Percentiles rank a stretch among this genome's conserved stretches.
These are phyloP conservation scores for Lysandra bellargus DNA, from an alignment of 2,888 invertebrate species.

Conservation along the genomic window DNA sequence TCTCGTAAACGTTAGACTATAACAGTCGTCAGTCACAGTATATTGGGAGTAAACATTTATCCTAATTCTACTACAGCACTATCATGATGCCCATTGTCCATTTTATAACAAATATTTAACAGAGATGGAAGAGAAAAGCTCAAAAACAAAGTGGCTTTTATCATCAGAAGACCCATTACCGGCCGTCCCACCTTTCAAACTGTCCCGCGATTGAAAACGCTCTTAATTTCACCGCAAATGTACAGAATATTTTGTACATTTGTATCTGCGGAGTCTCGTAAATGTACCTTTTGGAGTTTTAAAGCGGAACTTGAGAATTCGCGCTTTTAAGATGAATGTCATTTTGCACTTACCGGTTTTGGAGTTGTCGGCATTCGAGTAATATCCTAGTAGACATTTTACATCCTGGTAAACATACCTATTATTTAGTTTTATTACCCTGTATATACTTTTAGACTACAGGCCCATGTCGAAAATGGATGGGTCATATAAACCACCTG, in stretches of 20 bases:
- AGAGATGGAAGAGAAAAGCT: background rate
- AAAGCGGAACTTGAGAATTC: conserved; percentile 10
- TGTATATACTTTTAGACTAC: too few species aligned
- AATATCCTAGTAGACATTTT: background rate
- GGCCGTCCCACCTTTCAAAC: conserved; percentile 8
- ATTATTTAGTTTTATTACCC: background rate
- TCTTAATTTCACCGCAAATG: conserved; percentile 1
- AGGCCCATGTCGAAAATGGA: too few species aligned
- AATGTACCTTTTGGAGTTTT: conserved; percentile 8
- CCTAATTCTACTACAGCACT: too few species aligned
- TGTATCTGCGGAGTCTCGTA: background rate
- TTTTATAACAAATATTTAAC: background rate
- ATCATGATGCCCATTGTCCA: too few species aligned
- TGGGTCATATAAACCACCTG: too few species aligned
- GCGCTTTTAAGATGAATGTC: conserved; percentile 17
- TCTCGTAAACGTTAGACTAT: too few species aligned
- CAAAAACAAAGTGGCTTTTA: conserved; percentile 2
- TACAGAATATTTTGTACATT: conserved; percentile 21
- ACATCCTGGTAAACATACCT: background rate
- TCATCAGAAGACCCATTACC: background rate
- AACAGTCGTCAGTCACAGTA: too few species aligned
- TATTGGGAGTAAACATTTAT: too few species aligned
- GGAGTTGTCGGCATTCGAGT: background rate
- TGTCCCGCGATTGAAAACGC: conserved; percentile 17
- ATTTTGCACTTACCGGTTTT: conserved; percentile 2